A percentile compares a stretch with the other conserved stretches of the same genome.
Conservation (phyloP, 2,888 invertebrate species). For the Allygus modestus region DNA sequence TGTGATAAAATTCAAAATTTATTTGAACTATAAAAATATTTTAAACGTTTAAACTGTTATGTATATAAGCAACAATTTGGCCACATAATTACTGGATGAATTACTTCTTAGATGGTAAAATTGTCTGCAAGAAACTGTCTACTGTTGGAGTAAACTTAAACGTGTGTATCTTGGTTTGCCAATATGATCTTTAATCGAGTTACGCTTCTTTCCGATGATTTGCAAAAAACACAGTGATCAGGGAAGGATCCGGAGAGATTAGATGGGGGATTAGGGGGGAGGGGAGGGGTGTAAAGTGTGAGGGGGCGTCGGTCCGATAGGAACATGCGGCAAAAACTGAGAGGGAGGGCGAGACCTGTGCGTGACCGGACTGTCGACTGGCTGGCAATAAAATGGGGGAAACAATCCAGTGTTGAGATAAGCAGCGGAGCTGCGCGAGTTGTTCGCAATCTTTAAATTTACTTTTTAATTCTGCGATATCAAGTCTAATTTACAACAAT, state of each 20-base stretch:
- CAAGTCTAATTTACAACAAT: too few species aligned
- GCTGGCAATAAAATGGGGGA: not conserved
- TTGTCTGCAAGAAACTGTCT: too few species aligned
- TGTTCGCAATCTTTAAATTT: not conserved
- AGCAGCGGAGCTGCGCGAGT: not conserved
- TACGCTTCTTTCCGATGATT: not conserved
- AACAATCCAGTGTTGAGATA: slow-evolving; percentile 13
- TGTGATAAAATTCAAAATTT: too few species aligned
- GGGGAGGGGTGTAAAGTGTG: slow-evolving; percentile 35
- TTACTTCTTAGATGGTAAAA: too few species aligned
- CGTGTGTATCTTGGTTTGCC: too few species aligned
- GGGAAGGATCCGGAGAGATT: not conserved
- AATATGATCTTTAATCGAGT: too few species aligned
- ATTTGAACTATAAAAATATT: too few species aligned
- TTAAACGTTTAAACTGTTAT: too few species aligned
- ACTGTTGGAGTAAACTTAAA: too few species aligned
- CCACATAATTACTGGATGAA: too few species aligned
- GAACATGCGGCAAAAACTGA: slow-evolving; percentile 42
- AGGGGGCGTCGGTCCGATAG: slow-evolving; percentile 11
- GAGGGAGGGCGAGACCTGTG: slow-evolving; percentile 10
- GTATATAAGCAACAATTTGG: too few species aligned
- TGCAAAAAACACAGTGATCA: not conserved
- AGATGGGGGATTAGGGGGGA: not conserved
- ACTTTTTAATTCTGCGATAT: too few species aligned
- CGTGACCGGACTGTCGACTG: slow-evolving; percentile 23